Percentiles rank a stretch among this genome's conserved stretches.
These are phyloP conservation scores for Dicrurus megarhynchus DNA, from an alignment of 2,113 vertebrate genomes.

Conservation along the genomic window DNA sequence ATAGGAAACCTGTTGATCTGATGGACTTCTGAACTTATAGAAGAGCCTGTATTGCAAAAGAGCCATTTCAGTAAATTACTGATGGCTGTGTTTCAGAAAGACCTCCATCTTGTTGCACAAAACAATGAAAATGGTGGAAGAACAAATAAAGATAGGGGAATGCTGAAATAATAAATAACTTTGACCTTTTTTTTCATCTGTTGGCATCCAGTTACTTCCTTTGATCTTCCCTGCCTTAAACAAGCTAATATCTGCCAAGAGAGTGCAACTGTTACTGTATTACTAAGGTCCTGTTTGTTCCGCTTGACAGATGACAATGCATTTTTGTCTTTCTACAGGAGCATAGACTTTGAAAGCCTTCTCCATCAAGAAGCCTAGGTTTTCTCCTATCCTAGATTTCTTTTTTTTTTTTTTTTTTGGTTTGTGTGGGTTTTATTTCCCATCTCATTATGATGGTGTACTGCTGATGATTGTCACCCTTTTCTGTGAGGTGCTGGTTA, in stretches of 20 bases:
- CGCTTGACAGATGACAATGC: slow-evolving; percentile 40
- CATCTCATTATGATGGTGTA: background rate
- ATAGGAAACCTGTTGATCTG: background rate
- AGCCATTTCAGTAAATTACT: background rate
- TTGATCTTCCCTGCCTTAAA: slow-evolving; percentile 67
- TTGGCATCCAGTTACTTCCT: slow-evolving; percentile 49
- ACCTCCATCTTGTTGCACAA: slow-evolving; percentile 45
- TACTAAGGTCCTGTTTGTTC: slow-evolving; percentile 61
- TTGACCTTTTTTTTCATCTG: slow-evolving; percentile 22
- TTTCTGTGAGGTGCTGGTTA: background rate
- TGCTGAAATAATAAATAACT: slow-evolving; percentile 68
- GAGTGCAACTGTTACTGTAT: slow-evolving; percentile 50
- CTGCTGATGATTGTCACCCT: background rate
- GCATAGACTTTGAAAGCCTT: background rate
- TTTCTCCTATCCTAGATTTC: background rate
- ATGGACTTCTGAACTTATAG: background rate
- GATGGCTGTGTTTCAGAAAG: slow-evolving; percentile 17
- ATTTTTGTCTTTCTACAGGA: slow-evolving; percentile 24
- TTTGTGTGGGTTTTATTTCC: background rate
- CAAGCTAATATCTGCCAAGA: slow-evolving; percentile 65
- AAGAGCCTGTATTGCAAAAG: background rate
- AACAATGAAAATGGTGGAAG: slow-evolving; percentile 50
- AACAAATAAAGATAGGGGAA: slow-evolving; percentile 50
- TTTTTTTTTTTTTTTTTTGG: background rate
- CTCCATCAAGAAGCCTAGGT: background rate